A percentile compares a stretch with the other conserved stretches of the same genome.
Conservation (phyloP, 2,113 vertebrate genomes). For the Mesoclemmys tuberculata region DNA sequence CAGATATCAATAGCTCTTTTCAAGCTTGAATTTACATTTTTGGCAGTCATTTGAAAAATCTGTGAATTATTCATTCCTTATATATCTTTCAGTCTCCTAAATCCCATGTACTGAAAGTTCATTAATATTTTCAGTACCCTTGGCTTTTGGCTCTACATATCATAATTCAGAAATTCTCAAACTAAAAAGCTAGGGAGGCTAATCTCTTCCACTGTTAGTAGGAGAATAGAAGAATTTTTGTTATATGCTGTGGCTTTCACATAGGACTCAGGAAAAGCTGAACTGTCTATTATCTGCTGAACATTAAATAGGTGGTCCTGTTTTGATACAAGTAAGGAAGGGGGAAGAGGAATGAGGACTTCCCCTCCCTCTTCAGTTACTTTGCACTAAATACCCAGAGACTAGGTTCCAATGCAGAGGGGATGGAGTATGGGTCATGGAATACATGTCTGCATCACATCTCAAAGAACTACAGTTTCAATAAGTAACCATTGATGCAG, state of each 20-base stretch:
- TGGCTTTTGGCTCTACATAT: not conserved
- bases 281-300: not conserved
- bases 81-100: not conserved
- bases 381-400: not conserved
- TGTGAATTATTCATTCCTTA: not conserved
- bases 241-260: not conserved
- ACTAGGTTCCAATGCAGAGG: not conserved
- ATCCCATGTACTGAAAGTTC: not conserved
- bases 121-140: not conserved
- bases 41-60: not conserved
- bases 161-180: not conserved
- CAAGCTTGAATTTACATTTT: not conserved
- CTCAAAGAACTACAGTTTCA: not conserved
- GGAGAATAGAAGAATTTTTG: not conserved
- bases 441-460: not conserved
- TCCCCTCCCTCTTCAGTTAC: not conserved
- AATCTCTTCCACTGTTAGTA: not conserved
- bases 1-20: not conserved
- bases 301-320: not conserved
- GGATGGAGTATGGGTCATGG: not conserved
- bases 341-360: not conserved
- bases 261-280: not conserved
- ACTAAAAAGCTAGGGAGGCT: no score
- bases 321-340: not conserved
- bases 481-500: not conserved